Evolutionary conservation across 2,113 vertebrate genomes (phyloP).

Genomic region (Macroglossus sobrinus): DNA sequence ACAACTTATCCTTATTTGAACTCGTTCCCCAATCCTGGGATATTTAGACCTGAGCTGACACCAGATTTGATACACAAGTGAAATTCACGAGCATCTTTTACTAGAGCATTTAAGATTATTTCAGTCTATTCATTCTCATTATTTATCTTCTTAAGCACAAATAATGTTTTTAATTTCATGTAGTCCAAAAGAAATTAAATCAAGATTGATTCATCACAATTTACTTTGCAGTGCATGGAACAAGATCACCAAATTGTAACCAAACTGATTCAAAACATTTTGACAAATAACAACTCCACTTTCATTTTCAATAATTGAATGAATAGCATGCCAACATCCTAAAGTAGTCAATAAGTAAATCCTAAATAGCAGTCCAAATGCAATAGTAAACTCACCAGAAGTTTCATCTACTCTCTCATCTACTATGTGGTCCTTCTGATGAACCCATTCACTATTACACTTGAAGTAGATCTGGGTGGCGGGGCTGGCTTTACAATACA

Average conservation of each 20-base stretch:
- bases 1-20: background rate
- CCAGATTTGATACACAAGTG: background rate
- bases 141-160: background rate
- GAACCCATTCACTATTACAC: constrained; percentile 98
- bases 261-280: background rate
- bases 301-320: background rate
- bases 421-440: constrained; percentile 96
- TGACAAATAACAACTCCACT: background rate
- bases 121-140: background rate
- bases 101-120: background rate
- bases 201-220: background rate
- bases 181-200: background rate
- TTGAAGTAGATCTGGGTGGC: constrained; percentile 99
- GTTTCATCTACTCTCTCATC: constrained; percentile 95
- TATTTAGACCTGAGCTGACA: background rate
- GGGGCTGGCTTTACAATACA: constrained; percentile 96
- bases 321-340: background rate
- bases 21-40: background rate
- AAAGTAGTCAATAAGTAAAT: background rate
- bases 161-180: background rate
- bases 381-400: constrained; percentile 86
- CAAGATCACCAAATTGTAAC: background rate
- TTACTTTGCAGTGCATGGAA: background rate
- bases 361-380: background rate
- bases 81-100: background rate